These are phyloP conservation scores for Autographa gamma DNA, from an alignment of 2,888 invertebrate genomes.

Conservation along the genomic window DNA sequence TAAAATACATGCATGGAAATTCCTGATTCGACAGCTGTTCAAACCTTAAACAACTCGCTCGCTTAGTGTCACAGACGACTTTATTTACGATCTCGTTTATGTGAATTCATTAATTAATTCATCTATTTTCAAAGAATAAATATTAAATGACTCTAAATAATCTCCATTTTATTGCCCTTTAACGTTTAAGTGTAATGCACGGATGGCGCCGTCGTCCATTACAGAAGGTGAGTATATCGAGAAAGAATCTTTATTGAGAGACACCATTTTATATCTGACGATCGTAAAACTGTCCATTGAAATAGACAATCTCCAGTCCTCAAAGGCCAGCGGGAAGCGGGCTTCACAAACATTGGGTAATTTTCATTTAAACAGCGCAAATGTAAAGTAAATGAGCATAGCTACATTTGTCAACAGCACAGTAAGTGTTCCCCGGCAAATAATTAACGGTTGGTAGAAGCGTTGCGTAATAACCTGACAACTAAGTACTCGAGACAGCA, in stretches of 20 bases:
- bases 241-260: slow-evolving; percentile 22
- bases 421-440: slow-evolving; percentile 57
- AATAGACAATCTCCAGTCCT: slow-evolving; percentile 15
- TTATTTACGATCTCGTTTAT: slow-evolving; percentile 18
- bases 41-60: slow-evolving; percentile 16
- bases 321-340: slow-evolving; percentile 10
- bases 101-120: slow-evolving; percentile 2
- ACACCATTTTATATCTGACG: slow-evolving; percentile 28
- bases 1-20: not conserved
- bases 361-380: slow-evolving; percentile 56
- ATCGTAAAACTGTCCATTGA: slow-evolving; percentile 18
- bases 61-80: slow-evolving; percentile 13
- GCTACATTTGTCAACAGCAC: slow-evolving; percentile 69
- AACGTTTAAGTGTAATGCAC: slow-evolving; percentile 31
- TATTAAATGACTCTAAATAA: slow-evolving; percentile 25
- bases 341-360: slow-evolving; percentile 32
- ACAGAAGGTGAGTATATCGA: slow-evolving; percentile 26
- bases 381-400: slow-evolving; percentile 60
- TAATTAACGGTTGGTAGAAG: slow-evolving; percentile 55
- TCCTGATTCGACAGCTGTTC: not conserved
- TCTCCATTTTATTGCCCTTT: slow-evolving; percentile 31
- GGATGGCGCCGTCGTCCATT: slow-evolving; percentile 11
- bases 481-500: slow-evolving; percentile 46
- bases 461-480: slow-evolving; percentile 54
- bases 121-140: slow-evolving; percentile 15